These are phyloP conservation scores for Panzeria rudis DNA, from an alignment of 2,888 invertebrate genomes.

Conservation along the genomic window DNA sequence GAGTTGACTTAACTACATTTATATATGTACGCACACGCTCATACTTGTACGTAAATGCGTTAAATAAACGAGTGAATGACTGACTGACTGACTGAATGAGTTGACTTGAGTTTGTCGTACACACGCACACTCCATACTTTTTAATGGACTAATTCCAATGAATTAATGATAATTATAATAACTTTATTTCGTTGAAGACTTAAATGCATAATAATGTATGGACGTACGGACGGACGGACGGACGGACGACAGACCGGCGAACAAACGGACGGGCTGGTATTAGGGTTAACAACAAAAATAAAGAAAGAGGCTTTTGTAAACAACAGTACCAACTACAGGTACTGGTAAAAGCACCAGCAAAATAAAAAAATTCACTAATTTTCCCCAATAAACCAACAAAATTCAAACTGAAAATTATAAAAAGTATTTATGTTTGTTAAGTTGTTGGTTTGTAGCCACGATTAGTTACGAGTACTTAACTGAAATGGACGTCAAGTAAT, in stretches of 20 bases:
- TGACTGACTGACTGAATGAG: constrained; percentile 51
- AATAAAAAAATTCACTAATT: constrained; percentile 36
- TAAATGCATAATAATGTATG: constrained; percentile 55
- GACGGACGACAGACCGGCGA: background rate
- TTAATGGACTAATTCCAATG: constrained; percentile 72
- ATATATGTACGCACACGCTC: background rate
- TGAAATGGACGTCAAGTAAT: constrained; percentile 75
- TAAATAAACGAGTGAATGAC: constrained; percentile 46
- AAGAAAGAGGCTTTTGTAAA: constrained; percentile 2
- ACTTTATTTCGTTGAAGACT: constrained; percentile 71
- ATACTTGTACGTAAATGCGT: constrained; percentile 39
- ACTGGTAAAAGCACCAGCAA: background rate
- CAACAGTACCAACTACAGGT: constrained; percentile 12
- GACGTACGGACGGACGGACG: constrained; percentile 41
- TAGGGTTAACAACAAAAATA: constrained; percentile 25
- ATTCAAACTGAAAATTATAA: constrained; percentile 15
- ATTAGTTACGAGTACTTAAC: constrained; percentile 72
- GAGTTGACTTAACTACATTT: constrained; percentile 2
- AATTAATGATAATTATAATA: constrained; percentile 73
- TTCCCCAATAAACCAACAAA: constrained; percentile 35
- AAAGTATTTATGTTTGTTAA: constrained; percentile 19
- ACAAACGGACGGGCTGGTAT: constrained; percentile 6
- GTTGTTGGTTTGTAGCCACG: constrained; percentile 38
- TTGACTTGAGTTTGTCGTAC: constrained; percentile 55
- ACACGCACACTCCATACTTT: constrained; percentile 69